These are phyloP conservation scores for Cuniculus paca DNA, from an alignment of 2,797 vertebrate species.

Conservation along the genomic window DNA sequence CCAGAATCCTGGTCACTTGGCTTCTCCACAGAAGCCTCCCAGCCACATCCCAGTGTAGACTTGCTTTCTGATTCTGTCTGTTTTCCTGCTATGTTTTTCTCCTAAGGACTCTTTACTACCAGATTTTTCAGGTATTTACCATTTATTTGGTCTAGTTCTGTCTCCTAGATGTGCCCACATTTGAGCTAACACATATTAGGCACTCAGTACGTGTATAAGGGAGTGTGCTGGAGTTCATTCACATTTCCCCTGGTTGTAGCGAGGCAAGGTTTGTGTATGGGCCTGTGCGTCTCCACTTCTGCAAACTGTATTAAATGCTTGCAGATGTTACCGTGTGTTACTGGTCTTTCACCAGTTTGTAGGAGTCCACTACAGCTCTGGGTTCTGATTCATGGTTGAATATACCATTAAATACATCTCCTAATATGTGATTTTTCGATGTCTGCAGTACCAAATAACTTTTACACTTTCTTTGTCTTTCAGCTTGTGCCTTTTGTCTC, in stretches of 20 bases:
- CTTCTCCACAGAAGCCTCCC: background rate
- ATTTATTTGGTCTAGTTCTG: background rate
- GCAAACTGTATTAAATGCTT: no score
- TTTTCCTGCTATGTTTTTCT: background rate
- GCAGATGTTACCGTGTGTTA: no score
- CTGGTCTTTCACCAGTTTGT: no score
- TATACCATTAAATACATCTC: no score
- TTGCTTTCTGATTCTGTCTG: background rate
- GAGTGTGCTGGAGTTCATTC: background rate
- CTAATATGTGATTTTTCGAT: background rate
- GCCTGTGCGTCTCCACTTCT: background rate
- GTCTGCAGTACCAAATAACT: background rate
- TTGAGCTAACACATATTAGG: background rate
- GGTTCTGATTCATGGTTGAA: background rate
- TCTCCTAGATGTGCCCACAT: no score
- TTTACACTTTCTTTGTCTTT: background rate
- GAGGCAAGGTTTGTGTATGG: fast-evolving
- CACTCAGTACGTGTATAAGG: background rate
- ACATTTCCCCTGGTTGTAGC: no score
- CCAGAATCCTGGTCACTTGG: background rate
- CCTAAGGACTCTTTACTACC: background rate
- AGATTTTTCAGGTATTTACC: background rate
- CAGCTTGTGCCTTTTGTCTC: background rate
- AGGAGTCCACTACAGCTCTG: background rate
- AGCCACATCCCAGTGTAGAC: background rate